A percentile compares a stretch with the other conserved stretches of the same genome.
Conservation (phyloP, 1,140 invertebrate genomes). For the Ceratosolen fusciceps region DNA sequence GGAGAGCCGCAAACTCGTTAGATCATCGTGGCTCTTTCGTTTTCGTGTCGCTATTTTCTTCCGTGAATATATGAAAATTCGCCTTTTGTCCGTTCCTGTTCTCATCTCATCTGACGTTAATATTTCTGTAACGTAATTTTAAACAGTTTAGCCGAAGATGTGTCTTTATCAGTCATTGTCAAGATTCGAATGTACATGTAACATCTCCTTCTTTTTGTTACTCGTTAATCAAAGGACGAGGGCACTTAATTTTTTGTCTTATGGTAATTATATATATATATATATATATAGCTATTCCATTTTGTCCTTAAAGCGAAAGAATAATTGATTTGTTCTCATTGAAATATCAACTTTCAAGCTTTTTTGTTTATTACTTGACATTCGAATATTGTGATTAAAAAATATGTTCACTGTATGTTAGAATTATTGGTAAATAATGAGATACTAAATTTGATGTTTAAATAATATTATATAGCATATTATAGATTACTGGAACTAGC, state of each 20-base stretch:
- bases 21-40: not conserved
- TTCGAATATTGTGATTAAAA: no score
- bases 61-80: not conserved
- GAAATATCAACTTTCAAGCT: no score
- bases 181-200: not conserved
- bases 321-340: no score
- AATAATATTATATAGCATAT: not conserved
- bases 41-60: not conserved
- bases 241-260: not conserved
- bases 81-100: not conserved
- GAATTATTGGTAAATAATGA: not conserved
- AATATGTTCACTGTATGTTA: no score
- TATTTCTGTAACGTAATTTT: slow-evolving; percentile 11
- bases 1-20: slow-evolving; percentile 17
- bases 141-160: not conserved
- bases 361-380: no score
- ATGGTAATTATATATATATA: no score
- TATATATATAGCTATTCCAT: no score
- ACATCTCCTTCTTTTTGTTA: not conserved
- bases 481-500: not conserved
- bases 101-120: not conserved
- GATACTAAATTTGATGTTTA: not conserved
- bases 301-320: no score
- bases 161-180: not conserved
- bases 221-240: not conserved